Evolutionary conservation across 1,140 invertebrate genomes (phyloP).

Genomic region (Trialeurodes vaporariorum): DNA sequence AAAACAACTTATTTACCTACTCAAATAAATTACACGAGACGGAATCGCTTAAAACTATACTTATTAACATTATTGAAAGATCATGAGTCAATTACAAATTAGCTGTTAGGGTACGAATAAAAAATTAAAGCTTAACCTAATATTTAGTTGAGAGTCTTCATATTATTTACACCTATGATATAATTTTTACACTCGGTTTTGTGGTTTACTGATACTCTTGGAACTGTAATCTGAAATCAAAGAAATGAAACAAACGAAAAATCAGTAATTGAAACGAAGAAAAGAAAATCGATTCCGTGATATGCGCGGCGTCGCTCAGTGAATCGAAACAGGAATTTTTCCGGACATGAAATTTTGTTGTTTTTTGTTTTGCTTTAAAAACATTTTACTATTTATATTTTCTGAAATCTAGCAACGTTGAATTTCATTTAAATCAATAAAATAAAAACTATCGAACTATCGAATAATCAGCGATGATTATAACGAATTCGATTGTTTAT

Average conservation of each 20-base stretch:
- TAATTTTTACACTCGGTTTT: background rate
- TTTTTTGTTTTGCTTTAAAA: background rate
- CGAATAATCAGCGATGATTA: too few relatives aligned
- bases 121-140: background rate
- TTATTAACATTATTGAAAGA: background rate
- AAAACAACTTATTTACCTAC: background rate
- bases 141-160: background rate
- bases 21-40: background rate
- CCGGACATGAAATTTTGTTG: background rate
- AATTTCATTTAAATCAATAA: too few relatives aligned
- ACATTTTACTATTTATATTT: background rate
- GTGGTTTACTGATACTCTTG: background rate
- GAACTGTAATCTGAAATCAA: background rate
- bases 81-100: background rate
- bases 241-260: background rate
- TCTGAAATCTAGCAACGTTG: background rate
- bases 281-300: too few relatives aligned
- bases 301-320: too few relatives aligned
- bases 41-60: background rate
- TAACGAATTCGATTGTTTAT: too few relatives aligned
- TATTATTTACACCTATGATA: background rate
- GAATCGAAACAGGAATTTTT: background rate
- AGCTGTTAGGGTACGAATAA: background rate
- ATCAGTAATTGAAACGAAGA: background rate
- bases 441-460: too few relatives aligned